Evolutionary conservation across 2,797 vertebrate species (phyloP).

Genomic region (Melanotaenia boesemani): DNA sequence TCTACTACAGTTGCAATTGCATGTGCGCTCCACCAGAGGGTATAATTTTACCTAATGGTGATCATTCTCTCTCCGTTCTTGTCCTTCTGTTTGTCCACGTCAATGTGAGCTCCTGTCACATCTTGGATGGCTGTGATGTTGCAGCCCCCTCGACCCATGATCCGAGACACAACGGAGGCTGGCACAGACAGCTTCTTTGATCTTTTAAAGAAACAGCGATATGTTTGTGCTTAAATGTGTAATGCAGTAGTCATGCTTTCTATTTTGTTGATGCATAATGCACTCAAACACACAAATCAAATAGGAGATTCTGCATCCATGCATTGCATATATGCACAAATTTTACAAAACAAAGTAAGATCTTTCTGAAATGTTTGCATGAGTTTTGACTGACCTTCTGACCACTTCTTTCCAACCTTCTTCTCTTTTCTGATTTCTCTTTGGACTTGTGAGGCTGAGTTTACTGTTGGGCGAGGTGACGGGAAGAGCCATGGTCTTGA

Average conservation of each 20-base stretch:
- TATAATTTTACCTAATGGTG: conserved; percentile 90
- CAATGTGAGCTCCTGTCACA: conserved; percentile 98
- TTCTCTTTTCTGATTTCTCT: conserved; percentile 97
- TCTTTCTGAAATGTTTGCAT: not conserved
- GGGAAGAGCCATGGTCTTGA: conserved; percentile 93
- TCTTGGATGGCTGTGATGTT: conserved; percentile 99
- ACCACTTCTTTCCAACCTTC: conserved; percentile 99
- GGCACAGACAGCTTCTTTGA: conserved; percentile 99
- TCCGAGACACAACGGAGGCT: conserved; percentile 97
- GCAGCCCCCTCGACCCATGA: conserved; percentile 99
- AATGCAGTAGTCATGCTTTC: not conserved
- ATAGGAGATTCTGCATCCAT: not conserved
- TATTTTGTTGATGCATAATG: not conserved
- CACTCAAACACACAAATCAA: not conserved
- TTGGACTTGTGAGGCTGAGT: conserved; percentile 96
- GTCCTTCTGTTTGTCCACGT: conserved; percentile 99
- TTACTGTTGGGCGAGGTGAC: conserved; percentile 93
- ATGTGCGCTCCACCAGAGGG: conserved; percentile 41
- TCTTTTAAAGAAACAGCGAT: conserved; percentile 74
- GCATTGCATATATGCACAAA: not conserved
- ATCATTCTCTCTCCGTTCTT: conserved; percentile 99
- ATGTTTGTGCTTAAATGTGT: not conserved
- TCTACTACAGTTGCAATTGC: conserved; percentile 9
- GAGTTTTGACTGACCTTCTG: conserved; percentile 85
- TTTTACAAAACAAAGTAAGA: not conserved